These are phyloP conservation scores for Lanius ludovicianus DNA, from an alignment of 2,113 vertebrate species.

Conservation along the genomic window DNA sequence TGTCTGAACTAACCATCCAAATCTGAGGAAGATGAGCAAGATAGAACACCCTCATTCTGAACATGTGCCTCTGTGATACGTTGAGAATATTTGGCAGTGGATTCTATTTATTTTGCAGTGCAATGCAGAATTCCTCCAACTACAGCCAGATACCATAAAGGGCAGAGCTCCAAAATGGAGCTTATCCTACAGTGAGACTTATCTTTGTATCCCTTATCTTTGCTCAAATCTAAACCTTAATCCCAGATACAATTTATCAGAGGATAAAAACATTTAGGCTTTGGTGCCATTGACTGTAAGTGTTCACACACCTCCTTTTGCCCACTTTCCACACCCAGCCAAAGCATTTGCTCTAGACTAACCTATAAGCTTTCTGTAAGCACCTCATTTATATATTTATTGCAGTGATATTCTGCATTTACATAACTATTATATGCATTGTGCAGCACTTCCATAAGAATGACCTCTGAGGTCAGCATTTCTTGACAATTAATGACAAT, in stretches of 20 bases:
- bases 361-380: neutral
- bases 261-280: neutral
- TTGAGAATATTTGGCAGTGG: neutral
- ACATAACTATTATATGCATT: neutral
- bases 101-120: neutral
- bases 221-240: neutral
- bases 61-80: neutral
- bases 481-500: constrained; percentile 31
- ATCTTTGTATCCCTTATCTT: neutral
- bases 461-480: constrained; percentile 25
- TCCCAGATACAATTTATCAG: neutral
- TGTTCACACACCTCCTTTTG: neutral
- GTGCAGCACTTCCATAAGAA: neutral
- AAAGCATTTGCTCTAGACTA: neutral
- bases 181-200: neutral
- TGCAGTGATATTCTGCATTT: neutral
- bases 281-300: neutral
- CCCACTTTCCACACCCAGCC: neutral
- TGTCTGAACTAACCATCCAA: neutral
- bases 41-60: neutral
- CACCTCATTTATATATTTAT: constrained; percentile 29
- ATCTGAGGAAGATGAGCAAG: neutral
- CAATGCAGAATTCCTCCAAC: neutral
- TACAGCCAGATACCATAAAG: neutral
- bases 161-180: neutral